These are phyloP conservation scores for Drosophila seclusa DNA, from an alignment of 2,888 invertebrate species.

Conservation along the genomic window DNA sequence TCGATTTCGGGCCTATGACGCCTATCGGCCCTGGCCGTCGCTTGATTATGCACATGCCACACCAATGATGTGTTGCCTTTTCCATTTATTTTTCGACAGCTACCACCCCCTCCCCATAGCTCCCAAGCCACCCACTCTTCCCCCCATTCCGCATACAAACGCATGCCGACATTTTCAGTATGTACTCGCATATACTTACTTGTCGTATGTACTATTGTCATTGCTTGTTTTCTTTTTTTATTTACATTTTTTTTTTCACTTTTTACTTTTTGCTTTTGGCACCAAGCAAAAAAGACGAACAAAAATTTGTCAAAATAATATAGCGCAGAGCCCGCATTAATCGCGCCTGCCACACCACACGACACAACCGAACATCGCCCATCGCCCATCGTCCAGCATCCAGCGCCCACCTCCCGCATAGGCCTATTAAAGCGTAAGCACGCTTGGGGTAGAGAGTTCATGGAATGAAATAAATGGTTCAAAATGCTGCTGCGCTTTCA, in stretches of 20 bases:
- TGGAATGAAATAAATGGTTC: conserved; percentile 4
- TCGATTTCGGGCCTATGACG: conserved; percentile 61
- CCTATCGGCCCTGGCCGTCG: conserved; percentile 51
- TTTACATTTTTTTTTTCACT: conserved; percentile 16
- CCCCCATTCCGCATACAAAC: conserved; percentile 16
- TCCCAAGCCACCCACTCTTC: neutral
- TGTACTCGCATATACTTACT: conserved; percentile 47
- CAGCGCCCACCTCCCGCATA: conserved; percentile 11
- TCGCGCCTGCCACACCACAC: conserved; percentile 7
- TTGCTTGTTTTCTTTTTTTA: conserved; percentile 16
- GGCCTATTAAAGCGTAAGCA: conserved; percentile 51
- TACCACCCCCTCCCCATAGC: neutral
- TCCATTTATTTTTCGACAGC: conserved; percentile 69
- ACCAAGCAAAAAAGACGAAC: conserved; percentile 31
- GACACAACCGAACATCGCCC: neutral
- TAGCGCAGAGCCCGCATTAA: conserved; percentile 58
- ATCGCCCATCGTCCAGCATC: neutral
- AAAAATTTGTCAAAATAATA: conserved; percentile 63
- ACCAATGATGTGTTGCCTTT: conserved; percentile 78
- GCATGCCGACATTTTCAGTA: conserved; percentile 31
- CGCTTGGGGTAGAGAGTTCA: conserved; percentile 7
- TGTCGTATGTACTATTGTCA: conserved; percentile 24
- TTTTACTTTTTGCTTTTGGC: conserved; percentile 7
- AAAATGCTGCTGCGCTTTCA: conserved; percentile 9
- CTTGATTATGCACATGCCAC: conserved; percentile 78